Evolutionary conservation across 2,888 invertebrate species (phyloP).

Genomic region (Plagiodera versicolora): DNA sequence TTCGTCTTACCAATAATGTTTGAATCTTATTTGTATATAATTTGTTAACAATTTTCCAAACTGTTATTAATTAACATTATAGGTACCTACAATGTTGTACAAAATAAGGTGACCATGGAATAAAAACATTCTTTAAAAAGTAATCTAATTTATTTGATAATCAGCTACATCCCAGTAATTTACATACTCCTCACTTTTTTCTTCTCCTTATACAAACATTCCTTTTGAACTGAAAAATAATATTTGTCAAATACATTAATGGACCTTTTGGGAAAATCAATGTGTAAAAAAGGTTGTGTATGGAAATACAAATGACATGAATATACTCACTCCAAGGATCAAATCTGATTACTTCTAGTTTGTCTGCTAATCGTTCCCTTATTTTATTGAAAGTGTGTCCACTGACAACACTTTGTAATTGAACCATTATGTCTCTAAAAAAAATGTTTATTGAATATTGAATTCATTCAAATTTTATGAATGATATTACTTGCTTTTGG

Average conservation of each 20-base stretch:
- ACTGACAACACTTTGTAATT: slow-evolving; percentile 76
- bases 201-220: slow-evolving; percentile 69
- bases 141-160: neutral
- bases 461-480: slow-evolving; percentile 6
- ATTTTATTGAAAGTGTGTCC: slow-evolving; percentile 70
- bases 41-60: neutral
- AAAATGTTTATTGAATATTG: neutral
- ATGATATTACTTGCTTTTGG: slow-evolving; percentile 71
- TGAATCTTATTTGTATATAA: neutral
- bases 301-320: neutral
- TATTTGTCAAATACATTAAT: no score
- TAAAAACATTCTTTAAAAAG: neutral
- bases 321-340: slow-evolving; percentile 77
- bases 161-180: neutral
- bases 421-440: slow-evolving; percentile 73
- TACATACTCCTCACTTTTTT: slow-evolving; percentile 74
- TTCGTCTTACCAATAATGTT: neutral
- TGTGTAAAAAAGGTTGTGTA: neutral
- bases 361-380: slow-evolving; percentile 75
- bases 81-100: neutral
- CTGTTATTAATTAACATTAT: no score
- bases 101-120: neutral
- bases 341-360: slow-evolving; percentile 72
- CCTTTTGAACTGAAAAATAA: slow-evolving; percentile 68
- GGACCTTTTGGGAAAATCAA: no score